These are phyloP conservation scores for Machimus atricapillus DNA, from an alignment of 2,888 invertebrate genomes.

Conservation along the genomic window DNA sequence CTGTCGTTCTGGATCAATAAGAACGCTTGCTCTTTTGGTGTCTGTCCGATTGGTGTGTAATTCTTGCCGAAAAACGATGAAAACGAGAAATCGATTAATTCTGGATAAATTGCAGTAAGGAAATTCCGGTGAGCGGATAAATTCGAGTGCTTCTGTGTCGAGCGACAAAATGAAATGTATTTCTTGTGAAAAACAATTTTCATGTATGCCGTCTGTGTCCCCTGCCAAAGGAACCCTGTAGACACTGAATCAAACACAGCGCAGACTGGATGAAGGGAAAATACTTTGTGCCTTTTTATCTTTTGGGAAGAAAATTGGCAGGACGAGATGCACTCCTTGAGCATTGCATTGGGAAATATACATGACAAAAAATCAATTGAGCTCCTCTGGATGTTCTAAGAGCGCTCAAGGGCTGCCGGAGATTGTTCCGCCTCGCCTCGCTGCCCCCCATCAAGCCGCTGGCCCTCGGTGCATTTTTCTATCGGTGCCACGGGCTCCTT, in stretches of 20 bases:
- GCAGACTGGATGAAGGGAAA: background rate
- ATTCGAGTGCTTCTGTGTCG: background rate
- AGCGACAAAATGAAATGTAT: slow-evolving; percentile 12
- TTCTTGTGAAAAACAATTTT: background rate
- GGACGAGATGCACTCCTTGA: background rate
- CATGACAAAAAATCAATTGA: slow-evolving; percentile 23
- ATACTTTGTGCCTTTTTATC: background rate
- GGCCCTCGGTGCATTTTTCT: background rate
- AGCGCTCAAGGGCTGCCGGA: background rate
- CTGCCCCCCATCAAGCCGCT: background rate
- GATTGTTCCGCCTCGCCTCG: background rate
- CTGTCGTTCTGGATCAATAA: background rate
- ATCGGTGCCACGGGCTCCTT: background rate
- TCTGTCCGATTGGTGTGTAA: background rate
- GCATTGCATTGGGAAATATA: background rate
- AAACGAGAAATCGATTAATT: background rate
- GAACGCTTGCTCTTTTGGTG: background rate
- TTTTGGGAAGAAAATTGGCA: slow-evolving; percentile 9
- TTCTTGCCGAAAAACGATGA: background rate
- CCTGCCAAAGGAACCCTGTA: background rate
- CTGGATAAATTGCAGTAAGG: slow-evolving; percentile 3
- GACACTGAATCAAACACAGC: background rate
- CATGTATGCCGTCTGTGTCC: background rate
- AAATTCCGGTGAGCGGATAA: background rate
- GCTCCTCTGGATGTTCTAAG: background rate